Base-by-base conservation (phyloP, 2,797 vertebrate genomes). In the Cottoperca gobio region DNA sequence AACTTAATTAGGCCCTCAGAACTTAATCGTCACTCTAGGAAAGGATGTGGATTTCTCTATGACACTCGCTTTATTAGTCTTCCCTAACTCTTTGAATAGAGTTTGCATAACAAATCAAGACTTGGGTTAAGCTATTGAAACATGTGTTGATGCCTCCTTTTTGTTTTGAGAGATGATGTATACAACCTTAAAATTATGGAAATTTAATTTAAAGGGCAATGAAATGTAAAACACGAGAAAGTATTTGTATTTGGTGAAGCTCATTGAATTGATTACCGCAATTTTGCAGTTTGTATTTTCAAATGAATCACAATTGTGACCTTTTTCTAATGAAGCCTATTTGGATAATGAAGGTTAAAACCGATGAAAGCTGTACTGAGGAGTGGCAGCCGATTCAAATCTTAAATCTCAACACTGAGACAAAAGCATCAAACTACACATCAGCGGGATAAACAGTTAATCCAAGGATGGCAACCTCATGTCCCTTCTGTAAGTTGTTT, bases 271-370 rank as follows among this genome's bases (percentile, higher is more conserved):
- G 37, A 82, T 68, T 50, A 40, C 8, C 8, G n/a, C 9, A 6
- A 14, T 65, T 67, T 52, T 63, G 62, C 8, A 17, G 7, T 21
- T 71, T 73, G 58, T 6, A 55, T 49, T 75, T 79, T 76, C 8
- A 26, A 48, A 72, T 23, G 4, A 8, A 66, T 57, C 73, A 46
- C 16, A 83, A 89, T 90, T 83, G 67, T 81, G 57, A 70, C 59
- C 63, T n/a, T n/a, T 78, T 86, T 86, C 86, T 37, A 83, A 81
- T 86, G 58, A 82, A 81, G 68, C 82, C 21, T 52, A 55, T 85
- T 61, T 79, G 72, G 82, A 81, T 86, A 86, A 84, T 88, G 84
- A 76, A 77, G 72, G 53, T 71, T 78, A 71, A 78, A 84, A 58
- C 43, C 14, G 62, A 63, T 69, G 31, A 84, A 82, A 69, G 73